Evolutionary conservation across 2,797 vertebrate species (phyloP), one percentile per base, ranked within the genome.

Genomic region (Lepilemur ruficaudatus): DNA sequence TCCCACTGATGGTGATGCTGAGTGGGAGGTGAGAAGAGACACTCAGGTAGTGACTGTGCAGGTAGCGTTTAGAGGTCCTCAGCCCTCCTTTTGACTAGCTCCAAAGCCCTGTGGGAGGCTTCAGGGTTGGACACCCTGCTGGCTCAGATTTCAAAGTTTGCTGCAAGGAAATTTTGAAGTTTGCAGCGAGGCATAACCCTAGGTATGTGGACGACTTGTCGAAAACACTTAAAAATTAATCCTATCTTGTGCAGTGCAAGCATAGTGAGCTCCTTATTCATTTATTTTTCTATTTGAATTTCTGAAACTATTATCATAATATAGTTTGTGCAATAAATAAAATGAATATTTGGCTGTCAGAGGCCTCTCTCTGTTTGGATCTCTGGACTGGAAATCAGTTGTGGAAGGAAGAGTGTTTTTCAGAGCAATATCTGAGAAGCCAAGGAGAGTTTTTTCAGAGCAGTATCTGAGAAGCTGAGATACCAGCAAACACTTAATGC

Each of bases 251-350:
- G 32, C 30, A 28, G 25, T 48, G 12, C 3, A 32, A 73, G 28
- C 13, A 41, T 7, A 0, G 4, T 12, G 46, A 30, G 3, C 9
- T n/a, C 23, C 2, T 50, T n/a, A 18, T 41, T 59, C 41, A 69
- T 11, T 91, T 50, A 38, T 22, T 23, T 86, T 61, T 75, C 67
- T 91, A 35, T 73, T 80, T 86, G 73, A 87, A 81, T 81, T 81
- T 93, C 41, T 67, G 43, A 35, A 32, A 43, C 69, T 46, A 76
- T 55, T 70, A 50, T 61, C 25, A 17, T 15, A 12, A 28, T 4
- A 38, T 32, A 52, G 5, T 52, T 76, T 82, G 61, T 8, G 18
- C 11, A 63, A 63, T 11, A 20, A 82, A 38, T 32, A 61, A 43
- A 69, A 32, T 57, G 15, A 61, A 38, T 30, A 35, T 63, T 43